phyloP scores from a whole-genome alignment of 1,140 invertebrate species.

The Contarinia nasturtii region DNA sequence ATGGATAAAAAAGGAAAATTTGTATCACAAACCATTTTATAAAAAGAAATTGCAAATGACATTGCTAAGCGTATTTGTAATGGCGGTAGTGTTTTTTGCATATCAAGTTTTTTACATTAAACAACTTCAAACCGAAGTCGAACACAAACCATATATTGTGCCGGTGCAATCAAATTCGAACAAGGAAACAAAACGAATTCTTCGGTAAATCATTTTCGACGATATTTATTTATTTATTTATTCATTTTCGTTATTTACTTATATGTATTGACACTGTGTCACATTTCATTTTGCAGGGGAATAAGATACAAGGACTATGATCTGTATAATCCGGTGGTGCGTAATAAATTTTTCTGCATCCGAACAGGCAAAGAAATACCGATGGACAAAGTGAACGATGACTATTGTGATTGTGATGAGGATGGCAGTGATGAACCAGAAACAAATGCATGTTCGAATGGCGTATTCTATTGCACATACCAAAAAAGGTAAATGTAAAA shows the following conservation, averaged over 20 bases:
- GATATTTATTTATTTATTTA: background rate
- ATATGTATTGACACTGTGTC: background rate
- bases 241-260: background rate
- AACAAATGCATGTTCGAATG: constrained; percentile 70
- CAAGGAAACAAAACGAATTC: background rate
- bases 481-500: background rate
- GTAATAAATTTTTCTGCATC: constrained; percentile 18
- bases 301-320: constrained; percentile 22
- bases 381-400: constrained; percentile 63
- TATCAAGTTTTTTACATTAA: constrained; percentile 23
- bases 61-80: constrained; percentile 16
- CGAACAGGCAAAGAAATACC: constrained; percentile 11
- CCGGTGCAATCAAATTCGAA: background rate
- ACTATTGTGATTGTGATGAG: constrained; percentile 76
- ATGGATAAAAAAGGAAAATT: constrained; percentile 22
- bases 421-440: constrained; percentile 82
- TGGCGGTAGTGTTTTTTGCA: constrained; percentile 19
- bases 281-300: constrained; percentile 8
- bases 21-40: constrained; percentile 24
- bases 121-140: constrained; percentile 10
- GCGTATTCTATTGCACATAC: constrained; percentile 53
- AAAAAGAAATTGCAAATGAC: constrained; percentile 21
- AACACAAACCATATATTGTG: background rate
- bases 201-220: background rate
- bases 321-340: constrained; percentile 18